A percentile compares a stretch with the other conserved stretches of the same genome.
Conservation (phyloP, 2,888 invertebrate genomes). For the Ornithoptera priamus region DNA sequence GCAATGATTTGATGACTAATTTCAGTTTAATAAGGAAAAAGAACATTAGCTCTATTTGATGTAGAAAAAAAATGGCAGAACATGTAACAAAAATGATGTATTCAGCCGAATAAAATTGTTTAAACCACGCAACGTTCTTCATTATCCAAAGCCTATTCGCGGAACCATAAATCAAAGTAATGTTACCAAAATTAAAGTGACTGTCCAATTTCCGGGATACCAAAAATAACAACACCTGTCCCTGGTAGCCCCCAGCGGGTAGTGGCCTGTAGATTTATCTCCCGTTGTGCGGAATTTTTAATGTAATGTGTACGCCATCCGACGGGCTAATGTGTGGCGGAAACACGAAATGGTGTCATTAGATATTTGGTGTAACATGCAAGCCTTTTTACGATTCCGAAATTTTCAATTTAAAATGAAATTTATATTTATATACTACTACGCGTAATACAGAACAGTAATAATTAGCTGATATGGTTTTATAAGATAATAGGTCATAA, state of each 20-base stretch:
- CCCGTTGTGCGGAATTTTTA: constrained; percentile 60
- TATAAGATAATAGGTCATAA: no score
- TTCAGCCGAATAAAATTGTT: neutral
- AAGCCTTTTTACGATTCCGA: neutral
- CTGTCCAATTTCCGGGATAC: constrained; percentile 59
- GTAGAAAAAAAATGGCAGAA: no score
- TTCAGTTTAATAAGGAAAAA: no score
- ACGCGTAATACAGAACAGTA: no score
- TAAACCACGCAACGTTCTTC: neutral
- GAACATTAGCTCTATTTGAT: no score
- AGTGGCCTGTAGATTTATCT: constrained; percentile 67
- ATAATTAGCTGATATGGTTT: no score
- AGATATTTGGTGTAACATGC: neutral
- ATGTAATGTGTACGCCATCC: constrained; percentile 42
- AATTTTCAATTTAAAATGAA: no score
- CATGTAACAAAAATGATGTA: no score
- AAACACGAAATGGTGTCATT: constrained; percentile 11
- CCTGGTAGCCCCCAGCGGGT: constrained; percentile 44
- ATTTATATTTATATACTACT: no score
- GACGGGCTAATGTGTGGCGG: constrained; percentile 3
- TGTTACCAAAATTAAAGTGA: constrained; percentile 63
- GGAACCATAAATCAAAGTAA: constrained; percentile 53
- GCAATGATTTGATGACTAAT: no score
- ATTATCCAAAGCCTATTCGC: neutral
- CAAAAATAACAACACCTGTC: constrained; percentile 62